Base-by-base conservation (phyloP, 2,888 invertebrate genomes). In the Melitaea athalia region DNA sequence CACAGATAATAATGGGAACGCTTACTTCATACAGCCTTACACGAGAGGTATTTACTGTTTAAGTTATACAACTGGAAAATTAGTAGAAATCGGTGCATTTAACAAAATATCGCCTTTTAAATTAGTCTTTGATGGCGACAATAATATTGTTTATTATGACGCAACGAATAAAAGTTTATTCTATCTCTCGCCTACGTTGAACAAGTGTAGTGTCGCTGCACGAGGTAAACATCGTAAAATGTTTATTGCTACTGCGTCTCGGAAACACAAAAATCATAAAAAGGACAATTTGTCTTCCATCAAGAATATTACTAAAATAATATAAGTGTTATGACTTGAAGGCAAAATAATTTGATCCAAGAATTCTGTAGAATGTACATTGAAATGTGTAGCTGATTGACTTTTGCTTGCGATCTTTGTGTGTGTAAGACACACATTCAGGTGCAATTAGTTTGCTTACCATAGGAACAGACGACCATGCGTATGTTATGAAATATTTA, bases 61-160 rank as follows among this genome's bases (percentile, higher is more conserved):
- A 42, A 80, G 86, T 63, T 81, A 83, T 45, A 78, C 68, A n/a
- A 80, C 73, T 8, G 80, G 76, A 2, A 76, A 61, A 50, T 69
- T 87, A 12, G 71, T 71, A 0, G 85, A 84, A 75, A 65, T 86
- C 0, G 89, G 89, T 0, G 86, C 85, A 1, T 86, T 89, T 67
- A 81, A 76, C 0, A 78, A 70, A 15, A 86, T 86, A 0, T 74
- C 79, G 0, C 83, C 87, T 0, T 72, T 84, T 0, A 79, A 83
- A 74, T 75, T 79, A 33, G 84, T 85, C 0, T 89, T 88, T 64
- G 89, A 89, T 64, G 82, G 79, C 33, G 81, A 81, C 47, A 88
- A 89, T 49, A 86, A 88, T 63, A 74, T 89, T 0, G 81, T 89
- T 47, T 89, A 86, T 63, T 81, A 83, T 43, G 88, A 89, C 71